Evolutionary conservation across 2,888 invertebrate genomes (phyloP), one percentile per base, ranked within the genome.

Genomic region (Heliconius ismenius): DNA sequence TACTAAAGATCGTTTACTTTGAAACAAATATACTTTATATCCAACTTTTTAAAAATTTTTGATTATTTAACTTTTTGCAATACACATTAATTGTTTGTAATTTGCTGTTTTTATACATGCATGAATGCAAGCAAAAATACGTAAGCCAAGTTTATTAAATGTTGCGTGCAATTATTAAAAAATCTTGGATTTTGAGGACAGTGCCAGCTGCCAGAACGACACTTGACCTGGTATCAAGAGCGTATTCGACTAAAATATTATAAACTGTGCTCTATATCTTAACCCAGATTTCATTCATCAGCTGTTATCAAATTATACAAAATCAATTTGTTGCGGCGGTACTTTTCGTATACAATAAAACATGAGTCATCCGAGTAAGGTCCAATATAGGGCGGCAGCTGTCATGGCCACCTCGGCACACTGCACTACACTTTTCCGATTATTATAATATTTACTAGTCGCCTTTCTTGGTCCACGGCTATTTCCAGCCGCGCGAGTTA

Each of bases 401-500:
- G 87, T 89, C 90, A 90, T 84, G 89, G 90, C 87, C 91, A 88
- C 85, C 85, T 91, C 92, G 94, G 94, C 94, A 94, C 94, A 94
- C 94, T 94, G 94, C 94, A 94, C 94, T 88, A 94, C 90, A 87
- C 83, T 93, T 92, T 91, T 90, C 92, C 90, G 93, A 92, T 93
- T 93, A 93, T 93, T 93, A 93, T 92, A 94, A 93, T 93, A 93
- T 94, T 92, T 92, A 92, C 90, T 89, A 92, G 89, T 93, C 95
- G 93, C 95, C 95, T 95, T 95, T 95, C 95, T 95, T 95, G 95
- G 95, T 88, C 92, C 91, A 93, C 88, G 89, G 90, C 95, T 94
- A 94, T 94, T 95, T 95, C 95, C 95, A 95, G 94, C 89, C 85
- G 87, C 84, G 86, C 83, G 84, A 82, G 84, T 85, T 85, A 88